Conservation (phyloP, 2,888 invertebrate species). For the Conus canariensis region DNA sequence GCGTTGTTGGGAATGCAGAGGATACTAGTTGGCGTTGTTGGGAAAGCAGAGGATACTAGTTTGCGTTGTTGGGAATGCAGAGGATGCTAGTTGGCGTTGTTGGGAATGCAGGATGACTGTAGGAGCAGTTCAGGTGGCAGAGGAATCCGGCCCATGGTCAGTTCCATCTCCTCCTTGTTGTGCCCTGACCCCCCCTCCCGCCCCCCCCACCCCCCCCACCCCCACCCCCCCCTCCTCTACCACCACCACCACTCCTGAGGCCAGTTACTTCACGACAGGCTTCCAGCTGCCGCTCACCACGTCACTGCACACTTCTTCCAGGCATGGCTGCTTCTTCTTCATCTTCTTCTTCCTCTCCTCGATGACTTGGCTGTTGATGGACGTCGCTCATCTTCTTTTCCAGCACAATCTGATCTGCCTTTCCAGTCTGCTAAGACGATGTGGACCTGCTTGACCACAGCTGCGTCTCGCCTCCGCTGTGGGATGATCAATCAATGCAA, state of each 20-base stretch:
- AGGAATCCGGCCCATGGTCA: no score
- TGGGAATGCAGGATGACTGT: neutral
- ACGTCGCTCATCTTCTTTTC: no score
- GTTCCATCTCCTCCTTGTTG: no score
- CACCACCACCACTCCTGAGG: neutral
- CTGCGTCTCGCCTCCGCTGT: neutral
- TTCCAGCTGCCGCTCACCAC: neutral
- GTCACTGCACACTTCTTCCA: neutral
- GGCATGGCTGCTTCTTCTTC: neutral
- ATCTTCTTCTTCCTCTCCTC: neutral
- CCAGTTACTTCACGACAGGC: neutral
- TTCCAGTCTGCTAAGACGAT: neutral
- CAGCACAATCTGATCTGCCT: neutral
- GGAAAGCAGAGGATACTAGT: neutral
- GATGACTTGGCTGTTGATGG: no score
- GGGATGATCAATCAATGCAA: constrained; percentile 2
- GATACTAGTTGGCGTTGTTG: neutral
- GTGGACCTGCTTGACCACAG: neutral
- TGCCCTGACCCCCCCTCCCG: no score
- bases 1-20: no score
- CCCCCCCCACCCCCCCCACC: no score
- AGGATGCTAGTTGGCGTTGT: neutral
- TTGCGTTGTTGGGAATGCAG: neutral
- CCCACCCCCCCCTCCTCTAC: neutral
- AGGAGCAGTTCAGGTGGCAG: no score